Evolutionary conservation across 2,888 invertebrate species (phyloP).

Genomic region (Petrolisthes manimaculis): DNA sequence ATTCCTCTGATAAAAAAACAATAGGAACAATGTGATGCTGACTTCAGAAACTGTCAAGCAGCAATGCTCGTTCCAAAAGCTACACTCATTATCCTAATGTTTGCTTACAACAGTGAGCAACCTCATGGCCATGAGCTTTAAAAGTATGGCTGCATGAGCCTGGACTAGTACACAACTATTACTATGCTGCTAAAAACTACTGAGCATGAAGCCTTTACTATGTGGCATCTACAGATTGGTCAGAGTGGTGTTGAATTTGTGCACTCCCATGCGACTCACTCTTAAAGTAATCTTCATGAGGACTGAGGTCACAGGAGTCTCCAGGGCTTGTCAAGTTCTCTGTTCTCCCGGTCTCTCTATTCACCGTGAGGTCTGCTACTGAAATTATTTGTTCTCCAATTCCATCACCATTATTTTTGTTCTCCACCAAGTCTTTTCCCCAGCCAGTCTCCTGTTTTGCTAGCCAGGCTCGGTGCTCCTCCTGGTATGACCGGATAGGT

Average conservation of each 20-base stretch:
- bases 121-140: background rate
- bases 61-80: background rate
- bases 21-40: too few species aligned
- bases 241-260: slow-evolving; percentile 28
- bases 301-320: slow-evolving; percentile 25
- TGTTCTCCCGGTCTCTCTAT: background rate
- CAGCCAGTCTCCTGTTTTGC: slow-evolving; percentile 29
- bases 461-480: slow-evolving; percentile 72
- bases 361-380: too few species aligned
- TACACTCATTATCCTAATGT: background rate
- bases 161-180: slow-evolving; percentile 24
- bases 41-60: too few species aligned
- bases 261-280: slow-evolving; percentile 24
- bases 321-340: background rate
- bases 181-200: slow-evolving; percentile 2
- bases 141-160: background rate
- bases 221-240: background rate
- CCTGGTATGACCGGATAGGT: slow-evolving; percentile 79
- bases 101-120: background rate
- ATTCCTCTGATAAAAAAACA: too few species aligned
- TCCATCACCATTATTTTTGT: background rate
- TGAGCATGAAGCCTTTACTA: slow-evolving; percentile 14
- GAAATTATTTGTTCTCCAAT: background rate
- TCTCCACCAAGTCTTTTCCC: background rate
- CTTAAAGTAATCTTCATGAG: slow-evolving; percentile 53